Conservation (phyloP, 2,888 invertebrate species). For the Scrobipalpa costella region DNA sequence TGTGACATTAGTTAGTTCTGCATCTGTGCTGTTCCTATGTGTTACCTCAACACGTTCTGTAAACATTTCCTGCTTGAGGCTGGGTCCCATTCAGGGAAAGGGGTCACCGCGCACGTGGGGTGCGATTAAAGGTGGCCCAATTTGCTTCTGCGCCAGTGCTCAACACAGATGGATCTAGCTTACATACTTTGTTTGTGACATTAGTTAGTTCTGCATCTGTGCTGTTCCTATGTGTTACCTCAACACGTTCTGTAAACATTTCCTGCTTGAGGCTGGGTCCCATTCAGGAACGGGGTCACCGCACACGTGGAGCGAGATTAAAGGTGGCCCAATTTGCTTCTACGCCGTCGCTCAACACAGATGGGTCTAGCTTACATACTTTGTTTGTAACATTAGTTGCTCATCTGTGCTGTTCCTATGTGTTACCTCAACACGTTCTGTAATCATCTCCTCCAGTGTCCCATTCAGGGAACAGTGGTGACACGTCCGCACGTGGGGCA, state of each 20-base stretch:
- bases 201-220: too few species aligned
- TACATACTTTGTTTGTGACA: too few species aligned
- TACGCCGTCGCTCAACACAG: background rate
- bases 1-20: too few species aligned
- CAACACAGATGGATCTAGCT: too few species aligned
- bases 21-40: too few species aligned
- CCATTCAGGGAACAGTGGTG: background rate
- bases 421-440: background rate
- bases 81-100: background rate
- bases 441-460: background rate
- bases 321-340: constrained; percentile 17
- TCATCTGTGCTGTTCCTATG: too few species aligned
- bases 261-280: background rate
- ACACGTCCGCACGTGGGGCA: background rate
- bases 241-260: constrained; percentile 5
- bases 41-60: background rate
- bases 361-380: too few species aligned
- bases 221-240: too few species aligned
- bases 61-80: background rate
- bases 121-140: constrained; percentile 25
- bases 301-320: constrained; percentile 23
- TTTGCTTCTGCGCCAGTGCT: background rate
- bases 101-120: constrained; percentile 16
- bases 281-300: constrained; percentile 3
- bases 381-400: too few species aligned